phyloP scores from a whole-genome alignment of 2,888 invertebrate genomes.

The Epiblema foenella region DNA sequence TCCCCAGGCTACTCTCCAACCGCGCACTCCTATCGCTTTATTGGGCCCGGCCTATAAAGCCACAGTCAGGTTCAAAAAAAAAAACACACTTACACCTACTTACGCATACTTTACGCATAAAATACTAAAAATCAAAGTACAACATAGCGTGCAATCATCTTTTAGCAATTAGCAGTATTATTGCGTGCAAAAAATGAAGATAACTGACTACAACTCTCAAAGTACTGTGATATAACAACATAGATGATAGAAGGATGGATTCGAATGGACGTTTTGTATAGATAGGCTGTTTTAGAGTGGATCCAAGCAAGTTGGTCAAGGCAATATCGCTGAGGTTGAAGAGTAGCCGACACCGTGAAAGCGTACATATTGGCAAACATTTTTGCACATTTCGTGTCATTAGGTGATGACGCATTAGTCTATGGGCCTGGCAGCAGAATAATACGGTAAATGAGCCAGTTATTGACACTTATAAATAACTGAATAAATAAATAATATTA shows the following conservation, averaged over 20 bases:
- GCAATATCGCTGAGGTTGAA: neutral
- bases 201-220: neutral
- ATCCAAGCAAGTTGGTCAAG: conserved; percentile 8
- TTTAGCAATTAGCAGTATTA: neutral
- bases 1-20: too few species aligned
- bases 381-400: conserved; percentile 14
- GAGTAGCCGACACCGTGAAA: neutral
- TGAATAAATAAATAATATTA: too few species aligned
- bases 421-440: too few species aligned
- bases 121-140: too few species aligned
- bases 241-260: neutral
- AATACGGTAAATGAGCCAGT: too few species aligned
- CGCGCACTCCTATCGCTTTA: too few species aligned
- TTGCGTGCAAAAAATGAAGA: neutral
- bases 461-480: too few species aligned
- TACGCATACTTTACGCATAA: too few species aligned
- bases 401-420: neutral
- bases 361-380: conserved; percentile 14
- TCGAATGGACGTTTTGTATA: neutral
- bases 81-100: too few species aligned
- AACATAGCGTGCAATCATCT: neutral
- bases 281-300: neutral
- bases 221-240: neutral
- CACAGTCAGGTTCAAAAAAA: too few species aligned
- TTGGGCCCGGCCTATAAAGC: too few species aligned